Base-by-base conservation (phyloP, 64 coral and sea anemone genomes). In the Pocillopora verrucosa region DNA sequence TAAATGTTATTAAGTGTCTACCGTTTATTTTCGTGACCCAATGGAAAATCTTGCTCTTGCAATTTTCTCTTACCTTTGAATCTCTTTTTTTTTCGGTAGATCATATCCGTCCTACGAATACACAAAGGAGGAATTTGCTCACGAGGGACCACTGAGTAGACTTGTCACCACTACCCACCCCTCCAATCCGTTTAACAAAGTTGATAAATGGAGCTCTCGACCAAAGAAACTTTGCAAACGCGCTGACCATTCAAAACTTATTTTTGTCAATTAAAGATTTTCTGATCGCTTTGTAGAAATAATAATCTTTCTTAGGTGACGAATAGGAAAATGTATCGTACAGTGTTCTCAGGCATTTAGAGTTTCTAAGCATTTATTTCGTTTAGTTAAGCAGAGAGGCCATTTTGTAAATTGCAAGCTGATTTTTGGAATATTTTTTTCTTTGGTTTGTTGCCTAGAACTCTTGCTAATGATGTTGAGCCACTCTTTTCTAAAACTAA, bases 181-280 rank as follows among this genome's bases (percentile, higher is more conserved):
- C 57, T 97, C 87, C 62, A 97, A 97, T 35, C 91, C 91, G 11
- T 91, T 90, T 24, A 97, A 90, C 79, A 97, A 96, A 60, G 72
- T 97, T n/a, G 88, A 97, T 20, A 90, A 69, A 76, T 84, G 87
- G 77, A 82, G 86, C 36, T 88, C 84, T 24, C 78, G 90, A 59
- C 87, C 80, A 11, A 82, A 96, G 34, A 96, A 87, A 60, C 20
- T 90, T 80, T 75, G 91, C 75, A 90, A 60, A 86, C 82, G 91
- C 30, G 30, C 35, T 38, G 93, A 77, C 65, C 61, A 87, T 80
- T 61, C 36, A 15, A 74, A 79, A 36, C 56, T 93, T 80, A 51
- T 83, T 82, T 72, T 51, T 51, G 7, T 51, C 41, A 51, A 83
- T 65, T 12, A 30, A 17, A 19, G 45, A 80, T 64, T 70, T 16